These are phyloP conservation scores for Polyommatus icarus DNA, from an alignment of 2,888 invertebrate species.

Conservation along the genomic window DNA sequence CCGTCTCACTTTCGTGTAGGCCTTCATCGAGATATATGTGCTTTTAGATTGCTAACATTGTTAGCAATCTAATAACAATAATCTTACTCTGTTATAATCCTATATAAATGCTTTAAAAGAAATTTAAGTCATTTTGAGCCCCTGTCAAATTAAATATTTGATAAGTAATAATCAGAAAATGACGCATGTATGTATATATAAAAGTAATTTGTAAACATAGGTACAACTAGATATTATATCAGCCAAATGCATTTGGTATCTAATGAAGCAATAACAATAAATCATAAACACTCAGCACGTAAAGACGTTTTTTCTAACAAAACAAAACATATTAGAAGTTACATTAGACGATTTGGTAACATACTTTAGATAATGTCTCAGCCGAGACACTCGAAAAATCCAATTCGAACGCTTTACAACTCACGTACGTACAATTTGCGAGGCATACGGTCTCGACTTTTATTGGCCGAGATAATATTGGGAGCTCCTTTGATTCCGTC, in stretches of 20 bases:
- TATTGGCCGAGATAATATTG: conserved; percentile 64
- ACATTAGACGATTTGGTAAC: conserved; percentile 38
- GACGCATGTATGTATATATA: too few relatives aligned
- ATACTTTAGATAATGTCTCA: conserved; percentile 36
- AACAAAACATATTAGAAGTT: conserved; percentile 28
- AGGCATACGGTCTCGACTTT: conserved; percentile 61
- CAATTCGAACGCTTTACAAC: conserved; percentile 53
- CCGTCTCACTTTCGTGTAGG: background rate
- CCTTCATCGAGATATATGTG: background rate
- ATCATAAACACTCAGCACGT: conserved; percentile 13
- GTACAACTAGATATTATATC: background rate
- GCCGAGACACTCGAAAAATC: conserved; percentile 49
- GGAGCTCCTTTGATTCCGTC: conserved; percentile 49
- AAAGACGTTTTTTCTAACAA: conserved; percentile 1
- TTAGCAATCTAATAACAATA: too few relatives aligned
- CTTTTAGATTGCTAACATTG: background rate
- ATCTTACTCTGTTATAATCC: too few relatives aligned
- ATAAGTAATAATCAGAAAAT: too few relatives aligned
- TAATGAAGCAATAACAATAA: background rate
- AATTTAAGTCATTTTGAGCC: background rate
- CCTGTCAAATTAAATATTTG: background rate
- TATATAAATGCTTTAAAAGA: background rate
- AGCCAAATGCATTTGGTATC: background rate
- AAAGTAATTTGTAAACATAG: too few relatives aligned
- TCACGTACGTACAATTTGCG: conserved; percentile 53